Evolutionary conservation across 1,140 invertebrate species (phyloP).

Genomic region (Proctacanthus coquilletti): DNA sequence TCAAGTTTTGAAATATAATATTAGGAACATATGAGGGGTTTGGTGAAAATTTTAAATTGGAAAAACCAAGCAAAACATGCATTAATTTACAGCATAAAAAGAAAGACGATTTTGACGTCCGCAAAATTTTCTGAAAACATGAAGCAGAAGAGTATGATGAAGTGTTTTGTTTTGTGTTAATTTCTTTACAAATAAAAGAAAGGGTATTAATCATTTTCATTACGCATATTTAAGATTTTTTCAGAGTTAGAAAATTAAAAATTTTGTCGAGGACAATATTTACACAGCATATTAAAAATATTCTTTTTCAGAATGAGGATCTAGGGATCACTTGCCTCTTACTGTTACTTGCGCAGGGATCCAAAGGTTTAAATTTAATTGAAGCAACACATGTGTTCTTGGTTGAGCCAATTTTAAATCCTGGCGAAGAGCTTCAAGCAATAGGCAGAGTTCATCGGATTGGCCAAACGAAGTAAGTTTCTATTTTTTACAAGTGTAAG

Average conservation of each 20-base stretch:
- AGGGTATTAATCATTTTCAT: not conserved
- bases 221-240: not conserved
- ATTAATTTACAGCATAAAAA: too few relatives aligned
- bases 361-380: constrained; percentile 63
- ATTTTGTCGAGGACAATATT: constrained; percentile 3
- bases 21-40: too few relatives aligned
- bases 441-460: constrained; percentile 65
- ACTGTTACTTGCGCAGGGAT: constrained; percentile 48
- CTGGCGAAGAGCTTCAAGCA: constrained; percentile 58
- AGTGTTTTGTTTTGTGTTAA: too few relatives aligned
- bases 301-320: constrained; percentile 20
- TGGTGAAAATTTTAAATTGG: too few relatives aligned
- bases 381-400: constrained; percentile 67
- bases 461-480: constrained; percentile 50
- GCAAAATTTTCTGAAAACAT: too few relatives aligned
- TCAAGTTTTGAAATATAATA: too few relatives aligned
- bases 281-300: not conserved
- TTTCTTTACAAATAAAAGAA: too few relatives aligned
- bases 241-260: constrained; percentile 1
- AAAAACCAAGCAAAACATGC: too few relatives aligned
- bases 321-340: constrained; percentile 45
- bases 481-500: constrained; percentile 1
- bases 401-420: constrained; percentile 59
- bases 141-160: too few relatives aligned
- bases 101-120: too few relatives aligned